phyloP scores from a whole-genome alignment of 2,888 invertebrate genomes.

The Drosophila kanekoi region DNA sequence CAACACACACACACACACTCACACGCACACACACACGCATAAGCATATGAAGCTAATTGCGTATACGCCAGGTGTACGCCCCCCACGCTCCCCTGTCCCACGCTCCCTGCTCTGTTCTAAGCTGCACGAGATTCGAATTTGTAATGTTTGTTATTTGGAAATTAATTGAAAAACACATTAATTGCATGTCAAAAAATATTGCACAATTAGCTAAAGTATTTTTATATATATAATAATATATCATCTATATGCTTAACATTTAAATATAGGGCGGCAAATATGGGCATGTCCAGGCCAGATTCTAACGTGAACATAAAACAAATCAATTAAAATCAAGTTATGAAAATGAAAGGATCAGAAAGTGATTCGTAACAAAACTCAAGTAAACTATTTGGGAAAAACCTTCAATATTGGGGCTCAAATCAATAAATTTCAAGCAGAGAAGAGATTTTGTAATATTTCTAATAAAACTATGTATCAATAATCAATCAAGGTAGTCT shows the following conservation, averaged over 20 bases:
- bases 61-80: slow-evolving; percentile 33
- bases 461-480: too few relatives aligned
- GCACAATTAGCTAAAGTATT: slow-evolving; percentile 59
- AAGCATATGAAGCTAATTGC: slow-evolving; percentile 19
- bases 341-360: too few relatives aligned
- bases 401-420: too few relatives aligned
- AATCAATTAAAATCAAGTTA: too few relatives aligned
- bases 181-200: slow-evolving; percentile 72
- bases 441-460: too few relatives aligned
- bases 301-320: too few relatives aligned
- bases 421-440: too few relatives aligned
- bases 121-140: slow-evolving; percentile 66
- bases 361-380: too few relatives aligned
- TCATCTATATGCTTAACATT: slow-evolving; percentile 12
- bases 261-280: background rate
- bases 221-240: slow-evolving; percentile 17
- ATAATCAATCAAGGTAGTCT: too few relatives aligned
- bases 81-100: background rate
- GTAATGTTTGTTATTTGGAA: slow-evolving; percentile 27
- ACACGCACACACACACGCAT: slow-evolving; percentile 3
- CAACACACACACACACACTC: slow-evolving; percentile 10
- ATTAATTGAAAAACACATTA: slow-evolving; percentile 49
- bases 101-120: slow-evolving; percentile 9
- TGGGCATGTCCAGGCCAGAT: background rate
- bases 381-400: too few relatives aligned